Evolutionary conservation across 2,888 invertebrate genomes (phyloP).

Genomic region (Lepidocyrtoides sp.): DNA sequence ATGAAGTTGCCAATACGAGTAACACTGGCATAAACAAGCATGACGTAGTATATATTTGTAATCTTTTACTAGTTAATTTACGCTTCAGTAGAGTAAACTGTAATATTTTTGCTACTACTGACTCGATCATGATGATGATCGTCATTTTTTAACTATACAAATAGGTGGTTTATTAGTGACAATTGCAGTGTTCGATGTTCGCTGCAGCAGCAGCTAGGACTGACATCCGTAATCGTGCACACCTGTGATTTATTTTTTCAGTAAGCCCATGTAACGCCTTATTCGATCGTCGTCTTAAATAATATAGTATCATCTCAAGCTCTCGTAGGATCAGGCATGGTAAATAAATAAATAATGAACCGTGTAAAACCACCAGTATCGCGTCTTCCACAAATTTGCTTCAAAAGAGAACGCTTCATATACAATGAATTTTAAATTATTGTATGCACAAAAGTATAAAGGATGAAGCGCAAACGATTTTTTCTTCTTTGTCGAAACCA

Average conservation of each 20-base stretch:
- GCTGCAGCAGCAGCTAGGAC: not conserved
- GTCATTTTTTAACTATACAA: slow-evolving; percentile 16
- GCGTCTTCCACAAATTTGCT: slow-evolving; percentile 8
- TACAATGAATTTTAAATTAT: not conserved
- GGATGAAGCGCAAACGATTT: not conserved
- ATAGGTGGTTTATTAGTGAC: slow-evolving; percentile 53
- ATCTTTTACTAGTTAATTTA: no score
- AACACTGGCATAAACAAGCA: not conserved
- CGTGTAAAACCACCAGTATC: slow-evolving; percentile 68
- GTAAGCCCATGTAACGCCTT: slow-evolving; percentile 45
- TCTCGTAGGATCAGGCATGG: slow-evolving; percentile 26
- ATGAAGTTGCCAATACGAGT: no score
- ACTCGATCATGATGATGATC: slow-evolving; percentile 9
- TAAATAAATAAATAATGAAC: slow-evolving; percentile 73
- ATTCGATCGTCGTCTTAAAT: no score
- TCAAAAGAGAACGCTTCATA: not conserved
- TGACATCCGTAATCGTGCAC: slow-evolving; percentile 65
- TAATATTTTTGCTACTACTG: not conserved
- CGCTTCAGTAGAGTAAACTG: slow-evolving; percentile 29
- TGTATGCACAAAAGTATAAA: not conserved
- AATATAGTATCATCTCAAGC: slow-evolving; percentile 5
- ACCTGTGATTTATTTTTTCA: slow-evolving; percentile 70
- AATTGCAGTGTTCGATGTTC: slow-evolving; percentile 40
- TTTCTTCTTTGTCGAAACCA: not conserved
- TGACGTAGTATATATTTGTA: no score